phyloP scores from a whole-genome alignment of 2,797 vertebrate genomes.

The Falco novaeseelandiae region DNA sequence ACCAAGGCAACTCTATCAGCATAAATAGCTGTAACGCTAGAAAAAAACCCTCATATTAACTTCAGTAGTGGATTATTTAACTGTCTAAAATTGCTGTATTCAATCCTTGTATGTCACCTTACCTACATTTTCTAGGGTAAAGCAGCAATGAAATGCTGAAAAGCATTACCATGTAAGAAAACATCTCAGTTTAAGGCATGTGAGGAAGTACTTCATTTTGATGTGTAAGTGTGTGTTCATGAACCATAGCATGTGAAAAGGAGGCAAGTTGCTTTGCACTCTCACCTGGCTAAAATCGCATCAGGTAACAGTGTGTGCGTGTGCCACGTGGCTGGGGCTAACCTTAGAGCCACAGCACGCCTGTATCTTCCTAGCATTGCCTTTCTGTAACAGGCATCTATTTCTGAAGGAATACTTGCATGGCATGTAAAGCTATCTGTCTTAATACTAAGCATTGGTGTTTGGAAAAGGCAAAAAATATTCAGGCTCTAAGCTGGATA shows the following conservation, averaged over 20 bases:
- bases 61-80: neutral
- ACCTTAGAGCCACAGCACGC: neutral
- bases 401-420: neutral
- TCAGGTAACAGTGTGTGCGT: rapidly evolving
- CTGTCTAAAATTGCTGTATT: neutral
- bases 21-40: neutral
- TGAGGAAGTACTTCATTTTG: neutral
- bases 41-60: neutral
- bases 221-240: neutral
- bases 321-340: neutral
- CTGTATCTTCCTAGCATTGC: rapidly evolving
- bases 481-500: neutral
- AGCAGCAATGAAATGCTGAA: neutral
- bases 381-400: neutral
- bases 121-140: neutral
- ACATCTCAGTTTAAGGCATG: neutral
- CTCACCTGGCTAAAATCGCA: neutral
- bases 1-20: neutral
- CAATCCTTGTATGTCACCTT: neutral
- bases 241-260: neutral
- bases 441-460: neutral
- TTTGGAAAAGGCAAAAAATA: neutral
- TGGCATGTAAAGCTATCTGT: neutral
- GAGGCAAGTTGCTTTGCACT: neutral
- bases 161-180: neutral